Percentiles rank a stretch among this genome's conserved stretches.
Evolutionary conservation across 2,113 vertebrate species (phyloP).

Genomic region (Formicarius rufipectus): DNA sequence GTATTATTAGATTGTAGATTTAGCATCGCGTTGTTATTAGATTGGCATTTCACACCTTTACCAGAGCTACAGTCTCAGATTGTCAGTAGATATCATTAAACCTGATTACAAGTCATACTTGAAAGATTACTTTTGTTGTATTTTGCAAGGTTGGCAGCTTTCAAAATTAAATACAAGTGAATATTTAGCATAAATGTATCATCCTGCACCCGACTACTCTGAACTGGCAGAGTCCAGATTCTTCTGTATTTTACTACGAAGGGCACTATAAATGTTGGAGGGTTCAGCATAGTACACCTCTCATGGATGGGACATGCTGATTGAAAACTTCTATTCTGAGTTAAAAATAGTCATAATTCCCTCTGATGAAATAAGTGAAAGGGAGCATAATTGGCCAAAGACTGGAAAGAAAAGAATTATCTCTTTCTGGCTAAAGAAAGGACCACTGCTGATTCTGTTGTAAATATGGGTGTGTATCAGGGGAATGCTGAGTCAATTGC

Average conservation of each 20-base stretch:
- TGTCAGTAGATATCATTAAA: neutral
- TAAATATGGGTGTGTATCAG: neutral
- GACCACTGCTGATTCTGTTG: neutral
- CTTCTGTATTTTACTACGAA: neutral
- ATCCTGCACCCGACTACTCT: neutral
- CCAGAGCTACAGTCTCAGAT: neutral
- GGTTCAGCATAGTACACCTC: neutral
- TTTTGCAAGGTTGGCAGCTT: neutral
- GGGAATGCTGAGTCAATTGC: conserved; percentile 3
- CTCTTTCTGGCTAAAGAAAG: neutral
- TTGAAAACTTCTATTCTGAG: neutral
- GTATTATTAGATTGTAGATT: neutral
- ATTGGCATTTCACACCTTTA: neutral
- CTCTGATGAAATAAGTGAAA: neutral
- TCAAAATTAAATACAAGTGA: neutral
- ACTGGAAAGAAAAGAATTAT: neutral
- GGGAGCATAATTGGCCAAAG: neutral
- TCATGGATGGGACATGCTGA: neutral
- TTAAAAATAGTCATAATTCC: neutral
- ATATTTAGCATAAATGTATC: neutral
- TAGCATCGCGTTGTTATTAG: neutral
- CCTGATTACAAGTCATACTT: neutral
- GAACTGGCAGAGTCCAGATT: neutral
- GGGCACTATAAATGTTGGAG: neutral
- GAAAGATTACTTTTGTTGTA: neutral